These are phyloP conservation scores for Diploptera punctata DNA, from an alignment of 2,888 invertebrate species.

Conservation along the genomic window DNA sequence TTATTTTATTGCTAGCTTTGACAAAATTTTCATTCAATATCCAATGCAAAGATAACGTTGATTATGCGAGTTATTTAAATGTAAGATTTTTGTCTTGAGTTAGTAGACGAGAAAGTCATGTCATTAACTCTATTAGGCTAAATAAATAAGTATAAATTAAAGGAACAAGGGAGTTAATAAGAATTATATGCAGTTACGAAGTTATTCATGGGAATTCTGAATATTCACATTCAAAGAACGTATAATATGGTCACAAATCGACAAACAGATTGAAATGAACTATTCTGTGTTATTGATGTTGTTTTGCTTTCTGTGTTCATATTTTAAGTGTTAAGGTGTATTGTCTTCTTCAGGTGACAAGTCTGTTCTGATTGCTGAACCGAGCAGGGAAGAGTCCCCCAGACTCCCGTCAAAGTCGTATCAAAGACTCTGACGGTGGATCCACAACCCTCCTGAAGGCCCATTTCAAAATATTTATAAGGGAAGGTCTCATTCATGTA, in stretches of 20 bases:
- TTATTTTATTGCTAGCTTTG: no score
- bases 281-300: conserved; percentile 13
- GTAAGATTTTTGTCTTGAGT: no score
- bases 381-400: conserved; percentile 59
- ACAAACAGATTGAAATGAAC: neutral
- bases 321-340: conserved; percentile 40
- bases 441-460: neutral
- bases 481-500: conserved; percentile 49
- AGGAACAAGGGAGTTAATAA: no score
- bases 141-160: no score
- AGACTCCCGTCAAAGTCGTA: conserved; percentile 40
- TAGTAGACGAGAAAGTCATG: no score
- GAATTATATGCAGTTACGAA: no score
- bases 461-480: conserved; percentile 41
- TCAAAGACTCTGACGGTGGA: conserved; percentile 51
- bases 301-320: neutral
- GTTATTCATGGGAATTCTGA: no score
- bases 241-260: neutral
- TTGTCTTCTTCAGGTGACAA: conserved; percentile 81
- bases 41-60: no score
- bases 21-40: no score
- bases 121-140: no score
- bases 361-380: conserved; percentile 80
- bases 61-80: no score
- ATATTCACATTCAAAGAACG: no score